Percentiles rank a stretch among this genome's conserved stretches.
Evolutionary conservation across 2,888 invertebrate genomes (phyloP).

Genomic region (Eupithecia dodoneata): DNA sequence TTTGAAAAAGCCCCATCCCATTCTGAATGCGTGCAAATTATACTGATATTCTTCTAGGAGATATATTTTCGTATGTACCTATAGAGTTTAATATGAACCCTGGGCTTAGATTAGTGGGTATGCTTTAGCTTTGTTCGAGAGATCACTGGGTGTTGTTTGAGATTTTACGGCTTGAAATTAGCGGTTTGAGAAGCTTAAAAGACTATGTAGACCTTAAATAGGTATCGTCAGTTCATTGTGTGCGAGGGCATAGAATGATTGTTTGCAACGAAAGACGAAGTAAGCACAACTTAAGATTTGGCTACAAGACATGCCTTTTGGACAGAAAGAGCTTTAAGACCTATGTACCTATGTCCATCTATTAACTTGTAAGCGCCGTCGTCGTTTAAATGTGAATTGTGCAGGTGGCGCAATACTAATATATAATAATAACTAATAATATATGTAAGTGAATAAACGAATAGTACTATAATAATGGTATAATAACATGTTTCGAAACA

Average conservation of each 20-base stretch:
- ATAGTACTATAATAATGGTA: not conserved
- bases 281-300: not conserved
- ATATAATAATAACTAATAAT: no score
- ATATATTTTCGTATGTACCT: no score
- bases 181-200: not conserved
- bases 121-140: slow-evolving; percentile 27
- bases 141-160: slow-evolving; percentile 25
- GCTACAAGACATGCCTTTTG: not conserved
- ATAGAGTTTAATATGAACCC: slow-evolving; percentile 25
- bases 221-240: no score
- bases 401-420: no score
- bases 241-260: not conserved
- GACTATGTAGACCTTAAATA: not conserved
- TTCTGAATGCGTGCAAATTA: not conserved
- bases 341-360: no score
- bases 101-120: slow-evolving; percentile 15
- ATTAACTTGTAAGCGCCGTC: no score
- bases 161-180: slow-evolving; percentile 9
- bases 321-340: not conserved
- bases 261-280: not conserved
- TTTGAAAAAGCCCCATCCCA: not conserved
- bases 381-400: no score
- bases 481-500: not conserved
- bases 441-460: no score
- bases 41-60: slow-evolving; percentile 33